Percentiles rank a stretch among this genome's conserved stretches.
Evolutionary conservation across 2,797 vertebrate species (phyloP).

Genomic region (Scyliorhinus canicula): DNA sequence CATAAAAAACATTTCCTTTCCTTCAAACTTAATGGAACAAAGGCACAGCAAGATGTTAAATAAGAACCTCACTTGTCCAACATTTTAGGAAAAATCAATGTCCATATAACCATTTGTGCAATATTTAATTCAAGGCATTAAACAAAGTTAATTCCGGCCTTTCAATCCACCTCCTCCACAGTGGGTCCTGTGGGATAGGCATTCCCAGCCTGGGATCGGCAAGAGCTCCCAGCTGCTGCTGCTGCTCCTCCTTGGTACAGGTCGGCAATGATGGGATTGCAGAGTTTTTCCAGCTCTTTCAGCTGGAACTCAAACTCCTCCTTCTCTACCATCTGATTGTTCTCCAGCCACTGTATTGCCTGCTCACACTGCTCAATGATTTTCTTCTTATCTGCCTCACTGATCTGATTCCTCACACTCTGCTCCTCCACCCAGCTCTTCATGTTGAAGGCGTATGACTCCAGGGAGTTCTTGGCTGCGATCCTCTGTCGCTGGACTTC

Average conservation of each 20-base stretch:
- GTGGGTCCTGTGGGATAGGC: background rate
- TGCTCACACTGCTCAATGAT: background rate
- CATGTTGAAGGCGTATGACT: background rate
- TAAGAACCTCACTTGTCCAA: too few relatives aligned
- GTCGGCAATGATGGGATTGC: background rate
- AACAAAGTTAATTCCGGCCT: too few relatives aligned
- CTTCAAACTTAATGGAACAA: too few relatives aligned
- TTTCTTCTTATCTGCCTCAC: background rate
- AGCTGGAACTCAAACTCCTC: constrained; percentile 29
- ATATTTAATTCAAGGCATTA: too few relatives aligned
- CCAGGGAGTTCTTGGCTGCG: constrained; percentile 41
- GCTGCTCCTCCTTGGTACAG: constrained; percentile 21
- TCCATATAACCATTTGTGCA: too few relatives aligned
- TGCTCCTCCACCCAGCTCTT: background rate
- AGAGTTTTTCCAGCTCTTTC: constrained; percentile 27
- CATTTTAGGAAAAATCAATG: too few relatives aligned
- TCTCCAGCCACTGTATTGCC: background rate
- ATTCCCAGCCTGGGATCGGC: background rate
- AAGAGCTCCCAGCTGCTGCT: background rate
- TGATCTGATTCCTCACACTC: background rate
- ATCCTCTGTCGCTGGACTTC: constrained; percentile 54
- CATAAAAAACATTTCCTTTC: too few relatives aligned
- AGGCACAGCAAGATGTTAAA: too few relatives aligned
- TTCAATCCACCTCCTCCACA: background rate
- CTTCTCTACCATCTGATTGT: constrained; percentile 10